These are phyloP conservation scores for Chrysolina oricalcia DNA, from an alignment of 2,888 invertebrate species.

Conservation along the genomic window DNA sequence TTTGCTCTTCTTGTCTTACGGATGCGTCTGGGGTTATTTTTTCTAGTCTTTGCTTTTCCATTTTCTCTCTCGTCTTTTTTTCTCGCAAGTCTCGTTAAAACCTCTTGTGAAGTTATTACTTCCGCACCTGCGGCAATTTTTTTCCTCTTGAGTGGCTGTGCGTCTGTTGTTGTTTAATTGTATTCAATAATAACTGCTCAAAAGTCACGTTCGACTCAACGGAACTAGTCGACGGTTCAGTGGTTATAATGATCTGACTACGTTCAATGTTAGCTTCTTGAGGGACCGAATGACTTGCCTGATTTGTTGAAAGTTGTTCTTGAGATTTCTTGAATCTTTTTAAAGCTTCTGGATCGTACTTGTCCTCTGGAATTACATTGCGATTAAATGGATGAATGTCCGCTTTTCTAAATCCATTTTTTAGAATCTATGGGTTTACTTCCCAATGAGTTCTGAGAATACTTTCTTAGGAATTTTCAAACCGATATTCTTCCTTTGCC, in stretches of 20 bases:
- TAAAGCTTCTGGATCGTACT: background rate
- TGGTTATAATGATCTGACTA: background rate
- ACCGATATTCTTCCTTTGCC: constrained; percentile 33
- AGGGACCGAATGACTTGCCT: constrained; percentile 1
- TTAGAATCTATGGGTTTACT: constrained; percentile 24
- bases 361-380: background rate
- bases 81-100: constrained; percentile 61
- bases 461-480: constrained; percentile 27
- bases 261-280: background rate
- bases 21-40: constrained; percentile 4
- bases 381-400: constrained; percentile 8
- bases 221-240: constrained; percentile 3
- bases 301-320: background rate
- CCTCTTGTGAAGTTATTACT: background rate
- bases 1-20: constrained; percentile 5
- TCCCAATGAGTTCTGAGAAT: constrained; percentile 34
- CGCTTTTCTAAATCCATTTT: constrained; percentile 39
- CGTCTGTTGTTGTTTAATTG: background rate
- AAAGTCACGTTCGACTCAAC: background rate
- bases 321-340: constrained; percentile 6
- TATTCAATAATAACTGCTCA: constrained; percentile 1
- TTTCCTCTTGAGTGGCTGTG: background rate
- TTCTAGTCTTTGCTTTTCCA: background rate
- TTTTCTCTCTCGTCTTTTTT: background rate
- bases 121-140: no score